Conservation (phyloP, 1,140 invertebrate genomes). For the Drosophila sechellia region DNA sequence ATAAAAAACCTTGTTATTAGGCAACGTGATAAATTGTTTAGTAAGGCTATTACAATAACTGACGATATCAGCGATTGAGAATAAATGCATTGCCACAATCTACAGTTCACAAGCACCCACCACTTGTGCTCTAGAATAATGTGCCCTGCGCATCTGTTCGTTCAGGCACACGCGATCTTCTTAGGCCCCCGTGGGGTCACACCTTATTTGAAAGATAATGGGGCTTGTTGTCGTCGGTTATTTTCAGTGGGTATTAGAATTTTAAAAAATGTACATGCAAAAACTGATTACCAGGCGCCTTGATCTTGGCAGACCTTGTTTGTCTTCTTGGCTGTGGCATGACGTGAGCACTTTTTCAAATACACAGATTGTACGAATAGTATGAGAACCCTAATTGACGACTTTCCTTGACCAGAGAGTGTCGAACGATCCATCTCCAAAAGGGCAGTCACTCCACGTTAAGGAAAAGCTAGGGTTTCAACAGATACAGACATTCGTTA, state of each 20-base stretch:
- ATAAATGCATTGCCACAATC: neutral
- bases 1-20: no score
- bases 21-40: no score
- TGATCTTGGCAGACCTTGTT: slow-evolving; percentile 78
- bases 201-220: slow-evolving; percentile 67
- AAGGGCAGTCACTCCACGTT: slow-evolving; percentile 23
- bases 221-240: slow-evolving; percentile 57
- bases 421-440: slow-evolving; percentile 7
- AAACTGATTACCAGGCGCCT: slow-evolving; percentile 64
- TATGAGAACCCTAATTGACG: slow-evolving; percentile 21
- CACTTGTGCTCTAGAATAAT: slow-evolving; percentile 4
- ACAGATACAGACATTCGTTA: slow-evolving; percentile 13
- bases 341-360: slow-evolving; percentile 45
- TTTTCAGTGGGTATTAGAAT: slow-evolving; percentile 49
- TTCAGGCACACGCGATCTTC: slow-evolving; percentile 32
- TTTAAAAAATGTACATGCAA: slow-evolving; percentile 53
- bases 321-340: slow-evolving; percentile 61
- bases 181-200: slow-evolving; percentile 48
- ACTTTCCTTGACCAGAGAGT: slow-evolving; percentile 10
- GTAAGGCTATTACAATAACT: neutral
- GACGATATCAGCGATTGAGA: neutral
- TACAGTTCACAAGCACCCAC: neutral
- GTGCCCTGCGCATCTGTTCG: slow-evolving; percentile 30
- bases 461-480: slow-evolving; percentile 20
- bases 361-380: slow-evolving; percentile 11